phyloP scores from a whole-genome alignment of 35 echinoderm and acorn worm species.

The Apostichopus parvimensis region DNA sequence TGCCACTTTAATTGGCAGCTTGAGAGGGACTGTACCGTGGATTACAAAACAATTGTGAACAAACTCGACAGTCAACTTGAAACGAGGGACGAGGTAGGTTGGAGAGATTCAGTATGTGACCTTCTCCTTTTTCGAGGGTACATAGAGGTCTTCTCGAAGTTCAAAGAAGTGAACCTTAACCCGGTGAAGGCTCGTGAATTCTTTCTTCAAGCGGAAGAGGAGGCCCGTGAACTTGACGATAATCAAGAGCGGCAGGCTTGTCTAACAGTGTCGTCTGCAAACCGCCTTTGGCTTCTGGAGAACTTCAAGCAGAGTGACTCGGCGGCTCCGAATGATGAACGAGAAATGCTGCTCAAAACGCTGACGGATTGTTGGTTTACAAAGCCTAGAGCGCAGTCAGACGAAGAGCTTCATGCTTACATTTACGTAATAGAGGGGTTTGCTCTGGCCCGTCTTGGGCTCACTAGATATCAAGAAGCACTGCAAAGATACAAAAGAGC shows the following conservation, averaged over 20 bases:
- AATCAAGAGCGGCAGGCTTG: conserved; percentile 23
- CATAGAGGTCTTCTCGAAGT: conserved; percentile 8
- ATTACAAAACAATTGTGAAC: neutral
- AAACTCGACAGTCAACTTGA: conserved; percentile 38
- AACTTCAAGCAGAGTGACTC: neutral
- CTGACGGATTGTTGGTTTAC: neutral
- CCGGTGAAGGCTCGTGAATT: conserved; percentile 12
- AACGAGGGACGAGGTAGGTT: neutral
- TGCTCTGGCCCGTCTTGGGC: conserved; percentile 19
- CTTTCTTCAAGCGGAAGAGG: neutral
- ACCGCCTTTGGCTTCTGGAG: conserved; percentile 38
- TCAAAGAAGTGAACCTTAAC: conserved; percentile 6
- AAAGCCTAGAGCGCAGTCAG: too few relatives aligned
- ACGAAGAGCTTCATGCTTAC: neutral
- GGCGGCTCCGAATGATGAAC: too few relatives aligned
- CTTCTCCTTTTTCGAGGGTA: conserved; percentile 34
- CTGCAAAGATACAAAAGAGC: conserved; percentile 11
- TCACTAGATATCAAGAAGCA: conserved; percentile 4
- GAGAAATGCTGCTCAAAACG: neutral
- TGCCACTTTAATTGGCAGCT: conserved; percentile 52
- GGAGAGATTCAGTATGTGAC: conserved; percentile 3
- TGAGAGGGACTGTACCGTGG: neutral
- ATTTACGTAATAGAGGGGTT: conserved; percentile 3
- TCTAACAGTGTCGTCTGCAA: neutral
- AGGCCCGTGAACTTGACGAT: neutral